Evolutionary conservation across 2,797 vertebrate species (phyloP).

Genomic region (Rallus crepitans): DNA sequence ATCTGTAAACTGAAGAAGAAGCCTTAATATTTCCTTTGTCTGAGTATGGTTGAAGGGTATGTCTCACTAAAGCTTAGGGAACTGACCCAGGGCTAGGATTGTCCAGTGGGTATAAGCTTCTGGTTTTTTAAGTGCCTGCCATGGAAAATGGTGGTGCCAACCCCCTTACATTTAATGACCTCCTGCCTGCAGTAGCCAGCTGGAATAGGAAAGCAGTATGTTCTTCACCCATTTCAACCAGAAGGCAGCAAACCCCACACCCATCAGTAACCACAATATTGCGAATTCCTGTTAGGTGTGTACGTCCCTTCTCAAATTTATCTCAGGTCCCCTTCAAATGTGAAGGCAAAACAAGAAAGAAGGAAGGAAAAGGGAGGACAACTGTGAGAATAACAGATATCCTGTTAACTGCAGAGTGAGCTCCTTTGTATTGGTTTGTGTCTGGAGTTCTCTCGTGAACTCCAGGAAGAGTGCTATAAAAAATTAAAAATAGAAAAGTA

Average conservation of each 20-base stretch:
- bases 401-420: not conserved
- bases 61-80: not conserved
- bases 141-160: rapidly evolving
- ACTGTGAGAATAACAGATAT: not conserved
- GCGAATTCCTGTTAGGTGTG: not conserved
- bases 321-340: not conserved
- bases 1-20: not conserved
- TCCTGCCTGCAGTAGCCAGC: not conserved
- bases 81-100: not conserved
- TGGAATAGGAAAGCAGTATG: not conserved
- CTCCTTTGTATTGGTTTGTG: not conserved
- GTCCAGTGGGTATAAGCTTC: not conserved
- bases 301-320: not conserved
- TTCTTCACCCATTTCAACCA: not conserved
- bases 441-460: not conserved
- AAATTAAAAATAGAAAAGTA: not conserved
- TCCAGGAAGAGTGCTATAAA: not conserved
- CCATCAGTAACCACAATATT: not conserved
- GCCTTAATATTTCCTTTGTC: not conserved
- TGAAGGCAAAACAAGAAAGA: not conserved
- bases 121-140: not conserved
- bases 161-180: not conserved
- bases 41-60: not conserved
- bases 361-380: not conserved
- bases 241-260: not conserved